A percentile compares a stretch with the other conserved stretches of the same genome.
phyloP scores from a whole-genome alignment of 2,113 vertebrate species.

The Melanotaenia duboulayi region DNA sequence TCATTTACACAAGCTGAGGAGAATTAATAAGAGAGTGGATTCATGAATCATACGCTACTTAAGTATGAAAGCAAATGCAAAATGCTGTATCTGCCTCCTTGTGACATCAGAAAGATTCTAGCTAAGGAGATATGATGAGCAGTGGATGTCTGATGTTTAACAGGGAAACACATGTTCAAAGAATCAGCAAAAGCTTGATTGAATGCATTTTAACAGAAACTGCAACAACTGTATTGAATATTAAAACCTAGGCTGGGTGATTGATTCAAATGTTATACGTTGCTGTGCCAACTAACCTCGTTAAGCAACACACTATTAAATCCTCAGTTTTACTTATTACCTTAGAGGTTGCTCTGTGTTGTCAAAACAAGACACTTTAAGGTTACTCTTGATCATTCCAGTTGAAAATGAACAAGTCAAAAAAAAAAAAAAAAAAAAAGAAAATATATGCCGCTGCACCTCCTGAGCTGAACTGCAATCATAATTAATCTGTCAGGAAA shows the following conservation, averaged over 20 bases:
- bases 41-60: slow-evolving; percentile 82
- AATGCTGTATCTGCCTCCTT: slow-evolving; percentile 48
- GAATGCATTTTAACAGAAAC: slow-evolving; percentile 17
- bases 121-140: slow-evolving; percentile 44
- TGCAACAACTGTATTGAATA: slow-evolving; percentile 8
- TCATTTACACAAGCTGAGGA: slow-evolving; percentile 77
- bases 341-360: slow-evolving; percentile 40
- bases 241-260: slow-evolving; percentile 10
- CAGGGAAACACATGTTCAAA: slow-evolving; percentile 19
- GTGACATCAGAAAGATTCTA: slow-evolving; percentile 63
- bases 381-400: slow-evolving; percentile 53
- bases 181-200: slow-evolving; percentile 15
- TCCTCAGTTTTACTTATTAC: slow-evolving; percentile 39
- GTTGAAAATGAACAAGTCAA: slow-evolving; percentile 40
- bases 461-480: slow-evolving; percentile 49
- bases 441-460: slow-evolving; percentile 43
- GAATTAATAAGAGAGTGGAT: slow-evolving; percentile 77
- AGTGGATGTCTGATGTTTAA: slow-evolving; percentile 36
- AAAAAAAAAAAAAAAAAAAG: slow-evolving; percentile 41
- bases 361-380: slow-evolving; percentile 56
- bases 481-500: slow-evolving; percentile 64
- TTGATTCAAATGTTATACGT: slow-evolving; percentile 25
- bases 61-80: slow-evolving; percentile 70
- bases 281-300: slow-evolving; percentile 25
- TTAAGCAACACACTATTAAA: slow-evolving; percentile 40